Evolutionary conservation across 2,888 invertebrate genomes (phyloP), one percentile per base, ranked within the genome.

Genomic region (Drosophila lacicola): DNA sequence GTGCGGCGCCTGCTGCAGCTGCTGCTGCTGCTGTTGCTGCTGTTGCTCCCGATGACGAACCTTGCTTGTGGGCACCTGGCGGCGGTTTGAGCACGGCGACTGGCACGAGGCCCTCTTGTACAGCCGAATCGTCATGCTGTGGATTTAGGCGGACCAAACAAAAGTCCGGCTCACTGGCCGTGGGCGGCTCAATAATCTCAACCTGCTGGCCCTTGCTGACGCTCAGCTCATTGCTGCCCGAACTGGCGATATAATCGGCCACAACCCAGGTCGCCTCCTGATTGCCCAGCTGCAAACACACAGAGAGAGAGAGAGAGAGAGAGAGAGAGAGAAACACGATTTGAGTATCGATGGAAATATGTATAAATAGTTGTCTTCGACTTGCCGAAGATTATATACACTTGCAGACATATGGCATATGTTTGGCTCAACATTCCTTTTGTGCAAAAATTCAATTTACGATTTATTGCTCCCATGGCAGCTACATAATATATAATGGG

Each of bases 201-300:
- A 98, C 98, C 93, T 98, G 98, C 93, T 98, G 98, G 25, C 98
- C 98, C 92, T 97, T 97, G 74, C 94, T 94, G 46, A 98, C 97
- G 57, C 95, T 95, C 84, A 98, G 93, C 92, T 98, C 98, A 61
- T 96, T 95, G 49, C 95, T 93, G 78, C 95, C 95, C 11, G 95
- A 93, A 17, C 96, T 94, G n/a, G 96, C 95, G 29, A 94, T 93
- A 92, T 96, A 97, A 92, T 98, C 98, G 75, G 96, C 96, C 62
- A 97, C 95, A 85, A 98, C 97, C 97, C 97, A 97, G 68, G 97
- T 97, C 95, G 97, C 96, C 92, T 98, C 97, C 74, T 96, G 95
- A 63, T 95, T 96, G 85, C 96, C 95, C 63, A 95, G 94, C 96
- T 96, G 93, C 34, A 93, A 93, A 53, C 13, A 70, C 13, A 55